Conservation (phyloP, 1,140 invertebrate species). For the Wasmannia auropunctata region DNA sequence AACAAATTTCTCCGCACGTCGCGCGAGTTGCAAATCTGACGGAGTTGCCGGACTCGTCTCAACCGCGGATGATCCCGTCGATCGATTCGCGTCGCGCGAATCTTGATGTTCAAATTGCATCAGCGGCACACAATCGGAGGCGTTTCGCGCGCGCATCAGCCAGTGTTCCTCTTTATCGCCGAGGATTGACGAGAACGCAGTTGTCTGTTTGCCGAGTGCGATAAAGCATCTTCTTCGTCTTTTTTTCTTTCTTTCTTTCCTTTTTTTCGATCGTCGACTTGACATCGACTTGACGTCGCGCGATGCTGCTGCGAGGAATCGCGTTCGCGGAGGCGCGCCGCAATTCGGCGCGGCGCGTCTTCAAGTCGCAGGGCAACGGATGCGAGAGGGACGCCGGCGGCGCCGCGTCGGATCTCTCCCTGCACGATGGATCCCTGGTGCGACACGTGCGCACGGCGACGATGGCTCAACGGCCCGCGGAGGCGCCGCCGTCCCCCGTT, state of each 20-base stretch:
- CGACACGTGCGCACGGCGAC: constrained; percentile 3
- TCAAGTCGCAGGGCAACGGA: constrained; percentile 43
- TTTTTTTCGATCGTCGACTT: neutral
- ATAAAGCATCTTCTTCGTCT: neutral
- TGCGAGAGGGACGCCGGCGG: constrained; percentile 61
- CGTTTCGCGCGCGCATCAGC: neutral
- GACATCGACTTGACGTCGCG: neutral
- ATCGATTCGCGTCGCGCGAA: neutral
- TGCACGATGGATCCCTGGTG: constrained; percentile 39
- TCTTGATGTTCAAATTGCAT: constrained; percentile 34
- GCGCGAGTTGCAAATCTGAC: neutral
- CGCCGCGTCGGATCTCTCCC: constrained; percentile 29
- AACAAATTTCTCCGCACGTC: neutral
- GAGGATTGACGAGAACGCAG: neutral
- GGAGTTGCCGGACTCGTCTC: neutral
- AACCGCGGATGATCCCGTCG: neutral
- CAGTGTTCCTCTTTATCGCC: constrained; percentile 16
- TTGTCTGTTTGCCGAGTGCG: neutral
- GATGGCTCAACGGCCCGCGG: neutral
- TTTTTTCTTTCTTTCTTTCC: no score
- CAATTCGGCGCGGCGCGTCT: constrained; percentile 64
- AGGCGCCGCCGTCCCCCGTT: neutral
- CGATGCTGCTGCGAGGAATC: constrained; percentile 64
- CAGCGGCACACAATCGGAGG: neutral
- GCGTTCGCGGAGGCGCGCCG: constrained; percentile 68